Conservation (phyloP, 2,888 invertebrate genomes). For the Hydrotaea cyrtoneurina region DNA sequence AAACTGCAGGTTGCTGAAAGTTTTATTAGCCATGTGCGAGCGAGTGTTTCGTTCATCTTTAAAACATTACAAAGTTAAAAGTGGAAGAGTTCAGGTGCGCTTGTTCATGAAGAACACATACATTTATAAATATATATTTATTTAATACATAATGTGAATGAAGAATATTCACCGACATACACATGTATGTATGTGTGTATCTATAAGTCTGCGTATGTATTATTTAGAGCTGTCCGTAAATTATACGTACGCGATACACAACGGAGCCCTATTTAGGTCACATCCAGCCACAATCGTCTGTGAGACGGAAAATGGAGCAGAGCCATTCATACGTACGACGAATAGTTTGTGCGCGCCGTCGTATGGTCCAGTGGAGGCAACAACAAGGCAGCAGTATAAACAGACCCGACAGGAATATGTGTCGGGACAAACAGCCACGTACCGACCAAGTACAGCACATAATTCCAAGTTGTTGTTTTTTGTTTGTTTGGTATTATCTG, state of each 20-base stretch:
- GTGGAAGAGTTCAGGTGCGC: slow-evolving; percentile 13
- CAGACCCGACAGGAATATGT: slow-evolving; percentile 11
- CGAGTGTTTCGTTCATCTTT: not conserved
- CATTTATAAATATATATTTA: not conserved
- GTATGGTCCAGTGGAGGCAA: not conserved
- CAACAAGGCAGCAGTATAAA: not conserved
- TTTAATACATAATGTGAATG: too few species aligned
- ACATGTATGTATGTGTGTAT: too few species aligned
- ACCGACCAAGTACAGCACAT: not conserved
- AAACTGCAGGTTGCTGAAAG: not conserved
- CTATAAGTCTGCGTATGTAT: not conserved
- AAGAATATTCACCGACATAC: too few species aligned
- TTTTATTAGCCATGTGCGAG: not conserved
- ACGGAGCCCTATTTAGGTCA: slow-evolving; percentile 54
- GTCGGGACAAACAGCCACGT: slow-evolving; percentile 3
- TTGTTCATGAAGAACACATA: not conserved
- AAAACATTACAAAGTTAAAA: slow-evolving; percentile 13
- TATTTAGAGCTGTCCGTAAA: slow-evolving; percentile 10
- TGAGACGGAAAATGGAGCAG: slow-evolving; percentile 26
- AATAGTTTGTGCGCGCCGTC: not conserved
- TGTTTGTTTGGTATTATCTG: not conserved
- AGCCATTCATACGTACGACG: slow-evolving; percentile 8
- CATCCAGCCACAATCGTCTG: slow-evolving; percentile 43
- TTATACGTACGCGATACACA: slow-evolving; percentile 7
- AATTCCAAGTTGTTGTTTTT: slow-evolving; percentile 13